Base-by-base conservation (phyloP, 2,113 vertebrate genomes). In the Planiliza haematocheilus region DNA sequence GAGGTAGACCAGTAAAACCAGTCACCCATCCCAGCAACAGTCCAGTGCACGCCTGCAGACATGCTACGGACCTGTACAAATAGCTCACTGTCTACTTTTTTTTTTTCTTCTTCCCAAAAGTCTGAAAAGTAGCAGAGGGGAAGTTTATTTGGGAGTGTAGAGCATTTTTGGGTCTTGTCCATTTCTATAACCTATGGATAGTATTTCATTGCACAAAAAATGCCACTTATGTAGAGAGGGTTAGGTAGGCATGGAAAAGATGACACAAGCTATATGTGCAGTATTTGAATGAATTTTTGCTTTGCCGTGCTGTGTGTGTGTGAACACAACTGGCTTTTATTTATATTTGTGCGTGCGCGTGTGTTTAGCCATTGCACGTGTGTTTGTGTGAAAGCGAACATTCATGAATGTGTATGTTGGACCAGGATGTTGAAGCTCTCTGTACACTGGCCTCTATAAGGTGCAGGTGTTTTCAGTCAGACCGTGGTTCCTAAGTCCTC, bases 401-500 rank as follows among this genome's bases (percentile, higher is more conserved):
- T 88, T 89, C 81, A 85, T 86, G 81, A 79, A 66, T 86, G 88
- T 90, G 86, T 90, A 83, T 74, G 80, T 88, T 88, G 85, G 90
- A 88, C 66, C 70, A 77, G 79, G 67, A 70, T 81, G 81, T 76
- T 83, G 87, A 79, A 77, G 76, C 71, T 62, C 73, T 85, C 65
- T 75, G 77, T 71, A 79, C 80, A 82, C 70, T 72, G 66, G 78
- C 74, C 45, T 67, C 67, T 74, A 81, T 80, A 86, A 68, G 81
- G 73, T 70, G 71, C 92, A 93, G 90, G 91, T 92, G 91, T 92
- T 91, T 91, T 90, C 77, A 86, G 83, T 92, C 87, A 84, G 74
- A 82, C 83, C 79, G 63, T 89, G 85, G 75, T 89, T 89, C 88
- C 85, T 85, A 83, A 85, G 79, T 87, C 74, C 43, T 67, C 74